Conservation (phyloP, 2,113 vertebrate genomes). For the Acanthisitta chloris region DNA sequence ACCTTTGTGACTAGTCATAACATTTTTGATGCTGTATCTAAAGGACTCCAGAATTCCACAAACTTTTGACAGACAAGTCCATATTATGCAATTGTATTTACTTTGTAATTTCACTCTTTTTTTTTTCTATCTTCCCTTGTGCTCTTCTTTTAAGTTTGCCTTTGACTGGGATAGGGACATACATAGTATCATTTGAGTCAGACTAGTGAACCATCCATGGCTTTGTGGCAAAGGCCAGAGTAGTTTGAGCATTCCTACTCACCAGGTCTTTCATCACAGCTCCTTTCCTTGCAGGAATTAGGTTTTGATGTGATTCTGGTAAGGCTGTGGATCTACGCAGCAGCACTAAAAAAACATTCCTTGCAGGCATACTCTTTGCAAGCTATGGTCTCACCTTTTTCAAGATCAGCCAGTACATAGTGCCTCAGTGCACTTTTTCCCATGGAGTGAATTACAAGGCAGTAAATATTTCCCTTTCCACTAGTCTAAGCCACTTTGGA, state of each 20-base stretch:
- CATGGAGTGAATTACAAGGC: not conserved
- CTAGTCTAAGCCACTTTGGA: not conserved
- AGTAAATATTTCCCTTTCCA: not conserved
- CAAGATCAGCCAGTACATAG: not conserved
- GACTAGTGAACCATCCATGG: not conserved
- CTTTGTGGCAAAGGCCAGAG: not conserved
- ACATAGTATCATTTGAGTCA: not conserved
- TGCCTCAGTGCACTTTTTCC: not conserved
- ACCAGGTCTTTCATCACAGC: not conserved
- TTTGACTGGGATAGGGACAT: not conserved
- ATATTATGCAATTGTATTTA: not conserved
- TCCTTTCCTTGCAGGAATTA: not conserved
- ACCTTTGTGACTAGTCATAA: not conserved
- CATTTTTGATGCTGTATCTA: not conserved
- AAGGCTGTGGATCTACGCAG: not conserved
- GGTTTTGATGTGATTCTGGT: not conserved
- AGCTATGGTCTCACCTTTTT: not conserved
- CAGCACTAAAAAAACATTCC: not conserved
- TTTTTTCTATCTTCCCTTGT: not conserved
- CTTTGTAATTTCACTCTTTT: not conserved
- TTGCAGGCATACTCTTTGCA: not conserved
- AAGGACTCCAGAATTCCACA: not conserved
- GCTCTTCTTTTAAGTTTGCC: not conserved
- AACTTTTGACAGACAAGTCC: not conserved
- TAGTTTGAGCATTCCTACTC: accelerated